Conservation (phyloP, 2,113 vertebrate species). For the Hydrolagus affinis region DNA sequence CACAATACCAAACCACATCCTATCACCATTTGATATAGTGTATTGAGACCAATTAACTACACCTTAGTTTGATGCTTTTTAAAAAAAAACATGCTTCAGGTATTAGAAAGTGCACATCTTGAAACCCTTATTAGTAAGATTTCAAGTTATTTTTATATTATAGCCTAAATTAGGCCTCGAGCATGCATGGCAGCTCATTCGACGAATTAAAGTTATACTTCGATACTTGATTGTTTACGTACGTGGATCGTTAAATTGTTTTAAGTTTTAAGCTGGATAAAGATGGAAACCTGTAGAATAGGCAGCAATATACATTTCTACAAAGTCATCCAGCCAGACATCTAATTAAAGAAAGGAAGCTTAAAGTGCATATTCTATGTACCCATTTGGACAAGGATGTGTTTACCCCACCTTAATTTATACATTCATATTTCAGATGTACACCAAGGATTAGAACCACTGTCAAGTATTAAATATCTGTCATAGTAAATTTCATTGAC, state of each 20-base stretch:
- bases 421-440: constrained; percentile 18
- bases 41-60: background rate
- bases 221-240: constrained; percentile 6
- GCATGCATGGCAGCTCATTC: background rate
- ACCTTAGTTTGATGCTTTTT: constrained; percentile 1
- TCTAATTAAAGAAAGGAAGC: constrained; percentile 21
- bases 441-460: constrained; percentile 11
- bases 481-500: background rate
- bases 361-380: constrained; percentile 30
- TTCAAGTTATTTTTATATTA: constrained; percentile 7
- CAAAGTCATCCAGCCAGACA: background rate
- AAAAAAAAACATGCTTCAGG: background rate
- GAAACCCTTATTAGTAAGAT: background rate
- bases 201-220: background rate
- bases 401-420: background rate
- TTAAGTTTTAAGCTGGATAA: background rate
- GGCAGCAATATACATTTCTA: constrained; percentile 13
- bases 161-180: constrained; percentile 10
- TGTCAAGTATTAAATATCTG: too few relatives aligned
- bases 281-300: constrained; percentile 7
- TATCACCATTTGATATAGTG: constrained; percentile 1
- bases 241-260: background rate
- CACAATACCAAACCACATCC: background rate
- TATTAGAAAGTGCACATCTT: constrained; percentile 18
- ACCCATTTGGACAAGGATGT: constrained; percentile 19